Evolutionary conservation across 2,888 invertebrate species (phyloP), one percentile per base, ranked within the genome.

Genomic region (Cremastinae sp.): DNA sequence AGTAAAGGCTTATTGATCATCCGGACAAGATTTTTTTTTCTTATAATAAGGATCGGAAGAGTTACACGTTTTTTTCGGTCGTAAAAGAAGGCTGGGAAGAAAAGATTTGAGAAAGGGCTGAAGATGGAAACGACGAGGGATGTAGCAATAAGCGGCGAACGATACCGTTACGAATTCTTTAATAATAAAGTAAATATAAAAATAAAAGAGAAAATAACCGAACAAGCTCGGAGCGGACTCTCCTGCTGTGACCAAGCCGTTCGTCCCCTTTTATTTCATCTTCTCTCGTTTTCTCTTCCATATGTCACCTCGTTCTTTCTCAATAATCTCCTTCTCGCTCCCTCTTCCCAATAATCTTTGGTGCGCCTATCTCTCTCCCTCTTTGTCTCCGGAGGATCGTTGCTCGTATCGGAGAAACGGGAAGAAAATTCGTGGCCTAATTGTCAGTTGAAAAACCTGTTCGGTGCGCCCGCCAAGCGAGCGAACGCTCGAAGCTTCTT

Each of bases 131-230:
- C 9, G 45, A 56, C 38, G 36, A 56, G 41, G 71, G 66, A 62
- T 62, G 74, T 79, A 81, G n/a, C n/a, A n/a, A 28, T 3, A 5
- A 28, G 83, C 83, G 83, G 83, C 75, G 79, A 82, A 80, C 84
- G 85, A 87, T 88, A 87, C 89, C 88, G 89, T 88, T 89, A 88
- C 77, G 80, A 75, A 80, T 79, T 82, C 81, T 85, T 88, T 87
- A 88, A 88, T 88, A 88, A 28, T 28, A 28, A 28, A 28, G 5
- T 28, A 88, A 88, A 86, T 88, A 88, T 89, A 89, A 88, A 88
- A 88, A 86, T 88, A 88, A 89, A 89, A 88, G 88, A 89, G 88
- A 84, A 85, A 83, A 82, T 84, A 81, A 83, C 80, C 76, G 79
- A 82, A 86, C 84, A 83, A 85, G 83, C 83, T 79, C 82, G 36